Percentiles rank a stretch among this genome's conserved stretches.
These are phyloP conservation scores for Penelope pileata DNA, from an alignment of 2,113 vertebrate species.

Conservation along the genomic window DNA sequence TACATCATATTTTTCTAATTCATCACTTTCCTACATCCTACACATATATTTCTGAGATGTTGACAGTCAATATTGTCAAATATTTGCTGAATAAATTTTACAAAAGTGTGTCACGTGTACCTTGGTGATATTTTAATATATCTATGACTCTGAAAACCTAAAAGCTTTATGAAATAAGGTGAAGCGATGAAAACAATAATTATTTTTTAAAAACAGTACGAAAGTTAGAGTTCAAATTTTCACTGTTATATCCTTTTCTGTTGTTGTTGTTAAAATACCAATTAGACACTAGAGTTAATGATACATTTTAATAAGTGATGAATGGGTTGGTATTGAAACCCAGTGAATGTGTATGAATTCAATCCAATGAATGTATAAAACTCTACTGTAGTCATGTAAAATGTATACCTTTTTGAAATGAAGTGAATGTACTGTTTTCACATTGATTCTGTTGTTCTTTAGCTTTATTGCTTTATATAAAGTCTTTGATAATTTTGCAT, in stretches of 20 bases:
- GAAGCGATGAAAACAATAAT: not conserved
- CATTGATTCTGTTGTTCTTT: not conserved
- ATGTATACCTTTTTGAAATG: not conserved
- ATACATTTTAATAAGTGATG: not conserved
- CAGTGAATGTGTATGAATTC: too few relatives aligned
- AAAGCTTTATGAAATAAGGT: not conserved
- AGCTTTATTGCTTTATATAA: not conserved
- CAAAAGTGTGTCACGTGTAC: not conserved
- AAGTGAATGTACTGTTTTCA: not conserved
- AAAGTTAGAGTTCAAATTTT: slow-evolving; percentile 7
- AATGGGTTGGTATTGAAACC: not conserved
- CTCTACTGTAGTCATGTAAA: not conserved
- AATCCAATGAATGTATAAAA: slow-evolving; percentile 23
- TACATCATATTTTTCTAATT: not conserved
- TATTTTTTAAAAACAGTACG: not conserved
- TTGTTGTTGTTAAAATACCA: slow-evolving; percentile 9
- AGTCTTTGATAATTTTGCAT: not conserved
- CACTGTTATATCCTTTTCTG: not conserved
- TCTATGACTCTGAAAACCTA: not conserved
- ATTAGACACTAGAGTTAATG: slow-evolving; percentile 1
- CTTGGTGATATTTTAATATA: not conserved
- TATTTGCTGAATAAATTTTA: not conserved
- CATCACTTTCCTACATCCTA: not conserved
- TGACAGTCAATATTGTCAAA: not conserved
- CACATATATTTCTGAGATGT: not conserved